These are phyloP conservation scores for Piaya cayana DNA, from an alignment of 2,113 vertebrate species.

Conservation along the genomic window DNA sequence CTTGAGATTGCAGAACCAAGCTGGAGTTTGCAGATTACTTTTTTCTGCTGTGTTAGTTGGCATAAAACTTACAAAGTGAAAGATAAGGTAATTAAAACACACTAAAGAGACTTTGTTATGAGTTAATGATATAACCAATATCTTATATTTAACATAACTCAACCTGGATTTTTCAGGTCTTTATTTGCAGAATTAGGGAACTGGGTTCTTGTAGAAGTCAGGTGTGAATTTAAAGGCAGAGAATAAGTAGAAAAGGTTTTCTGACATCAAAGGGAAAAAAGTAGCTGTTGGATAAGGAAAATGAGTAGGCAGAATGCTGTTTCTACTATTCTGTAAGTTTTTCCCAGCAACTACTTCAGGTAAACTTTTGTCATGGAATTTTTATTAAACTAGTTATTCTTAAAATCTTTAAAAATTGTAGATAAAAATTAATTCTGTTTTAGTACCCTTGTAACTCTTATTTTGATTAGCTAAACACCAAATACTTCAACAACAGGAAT, in stretches of 20 bases:
- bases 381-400: background rate
- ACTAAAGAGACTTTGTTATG: background rate
- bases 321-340: background rate
- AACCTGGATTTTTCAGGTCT: background rate
- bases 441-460: background rate
- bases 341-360: background rate
- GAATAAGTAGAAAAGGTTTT: background rate
- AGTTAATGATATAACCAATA: background rate
- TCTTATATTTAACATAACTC: background rate
- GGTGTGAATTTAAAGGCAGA: background rate
- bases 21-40: background rate
- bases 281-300: background rate
- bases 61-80: background rate
- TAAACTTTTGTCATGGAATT: background rate
- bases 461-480: background rate
- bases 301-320: background rate
- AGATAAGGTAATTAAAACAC: background rate
- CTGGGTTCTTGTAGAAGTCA: background rate
- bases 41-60: background rate
- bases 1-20: background rate
- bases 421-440: background rate
- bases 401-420: background rate
- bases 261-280: background rate
- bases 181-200: background rate
- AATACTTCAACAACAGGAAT: background rate